Evolutionary conservation across 2,113 vertebrate species (phyloP).

Genomic region (Ginglymostoma cirratum): DNA sequence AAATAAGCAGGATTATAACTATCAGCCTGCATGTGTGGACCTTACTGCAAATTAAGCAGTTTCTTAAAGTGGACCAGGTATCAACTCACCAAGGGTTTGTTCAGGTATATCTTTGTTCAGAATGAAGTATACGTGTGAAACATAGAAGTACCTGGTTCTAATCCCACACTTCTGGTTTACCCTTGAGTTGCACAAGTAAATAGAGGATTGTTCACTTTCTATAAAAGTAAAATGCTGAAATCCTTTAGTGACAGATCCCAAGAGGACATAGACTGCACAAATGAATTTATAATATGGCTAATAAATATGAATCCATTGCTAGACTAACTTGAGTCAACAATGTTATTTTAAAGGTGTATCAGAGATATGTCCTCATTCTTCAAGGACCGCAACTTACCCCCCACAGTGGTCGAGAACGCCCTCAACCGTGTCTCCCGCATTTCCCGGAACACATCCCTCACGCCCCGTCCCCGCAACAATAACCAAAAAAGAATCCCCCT

Average conservation of each 20-base stretch:
- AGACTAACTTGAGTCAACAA: neutral
- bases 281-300: neutral
- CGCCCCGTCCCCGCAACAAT: too few species aligned
- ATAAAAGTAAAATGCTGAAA: neutral
- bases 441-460: too few species aligned
- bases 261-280: neutral
- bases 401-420: too few species aligned
- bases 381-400: too few species aligned
- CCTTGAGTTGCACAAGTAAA: neutral
- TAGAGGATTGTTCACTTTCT: neutral
- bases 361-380: too few species aligned
- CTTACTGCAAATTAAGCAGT: neutral
- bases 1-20: neutral
- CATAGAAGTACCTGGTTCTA: too few species aligned
- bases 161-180: neutral
- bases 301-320: neutral
- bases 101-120: neutral
- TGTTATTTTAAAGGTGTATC: too few species aligned
- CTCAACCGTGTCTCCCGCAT: too few species aligned
- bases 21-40: neutral
- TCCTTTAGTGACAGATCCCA: neutral
- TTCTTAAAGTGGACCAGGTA: neutral
- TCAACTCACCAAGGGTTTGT: neutral
- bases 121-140: neutral
- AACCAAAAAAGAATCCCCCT: too few species aligned